These are phyloP conservation scores for Euproctis similis DNA, from an alignment of 2,888 invertebrate species.

Conservation along the genomic window DNA sequence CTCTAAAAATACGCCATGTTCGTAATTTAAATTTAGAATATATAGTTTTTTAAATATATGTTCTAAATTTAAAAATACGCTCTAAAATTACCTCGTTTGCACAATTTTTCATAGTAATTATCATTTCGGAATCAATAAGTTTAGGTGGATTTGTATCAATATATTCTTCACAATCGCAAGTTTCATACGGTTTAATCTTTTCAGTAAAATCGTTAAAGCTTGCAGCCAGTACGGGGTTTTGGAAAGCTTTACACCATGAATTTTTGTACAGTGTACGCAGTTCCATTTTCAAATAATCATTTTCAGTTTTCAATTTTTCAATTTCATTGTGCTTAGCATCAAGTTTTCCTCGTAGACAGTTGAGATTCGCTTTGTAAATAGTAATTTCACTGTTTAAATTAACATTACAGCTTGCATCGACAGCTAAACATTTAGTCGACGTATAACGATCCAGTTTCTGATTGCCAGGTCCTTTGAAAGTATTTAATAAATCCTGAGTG, in stretches of 20 bases:
- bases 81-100: constrained; percentile 46
- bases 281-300: constrained; percentile 41
- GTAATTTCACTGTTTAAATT: constrained; percentile 25
- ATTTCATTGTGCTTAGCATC: constrained; percentile 42
- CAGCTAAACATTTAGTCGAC: constrained; percentile 27
- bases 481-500: constrained; percentile 9
- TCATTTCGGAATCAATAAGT: constrained; percentile 56
- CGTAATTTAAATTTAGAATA: neutral
- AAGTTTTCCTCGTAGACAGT: constrained; percentile 35
- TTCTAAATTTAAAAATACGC: neutral
- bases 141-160: constrained; percentile 16
- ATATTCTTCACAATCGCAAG: constrained; percentile 22
- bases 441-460: constrained; percentile 31
- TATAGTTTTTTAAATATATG: neutral
- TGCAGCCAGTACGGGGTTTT: constrained; percentile 8
- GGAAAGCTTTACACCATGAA: constrained; percentile 22
- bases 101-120: constrained; percentile 61
- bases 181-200: constrained; percentile 35
- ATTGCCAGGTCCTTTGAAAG: constrained; percentile 1
- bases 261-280: constrained; percentile 36
- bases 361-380: constrained; percentile 29
- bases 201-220: constrained; percentile 13
- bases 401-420: constrained; percentile 20
- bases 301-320: constrained; percentile 42
- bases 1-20: constrained; percentile 35